Base-by-base conservation (phyloP, 2,888 invertebrate genomes). In the Hirtodrosophila histrioides region DNA sequence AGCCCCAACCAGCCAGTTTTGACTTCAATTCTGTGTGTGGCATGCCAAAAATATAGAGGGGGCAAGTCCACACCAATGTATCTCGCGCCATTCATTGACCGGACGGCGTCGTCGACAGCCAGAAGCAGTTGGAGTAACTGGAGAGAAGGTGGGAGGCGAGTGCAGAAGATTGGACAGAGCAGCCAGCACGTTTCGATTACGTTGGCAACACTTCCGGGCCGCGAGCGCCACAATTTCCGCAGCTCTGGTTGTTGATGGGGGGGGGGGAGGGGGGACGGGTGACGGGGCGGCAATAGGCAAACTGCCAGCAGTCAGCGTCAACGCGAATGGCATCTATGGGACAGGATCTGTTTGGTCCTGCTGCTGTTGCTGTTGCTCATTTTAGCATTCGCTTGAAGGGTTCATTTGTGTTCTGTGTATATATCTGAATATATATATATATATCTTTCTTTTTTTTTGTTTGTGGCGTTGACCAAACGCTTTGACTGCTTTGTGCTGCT, bases 161-260 rank as follows among this genome's bases (percentile, higher is more conserved):
- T 24, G 39, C 57, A 8, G 54, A 31, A 73, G 64, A 46, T 35
- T 27, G 27, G 27, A 27, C 41, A 31, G 33, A 54, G 60, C 54
- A 65, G 64, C 58, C 63, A 74, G 77, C 77, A 82, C 77, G 75
- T 82, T 82, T 85, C 86, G 86, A 85, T 82, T 82, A 82, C 77
- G 82, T 82, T 82, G 85, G 72, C 82, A 82, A 82, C 82, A 82
- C 82, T 82, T 82, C 85, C 82, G 82, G 76, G 69, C 86, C 79
- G 85, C 86, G 79, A 85, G 81, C 79, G 67, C 77, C 86, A 82
- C 83, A 82, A 82, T 82, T 82, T 82, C 82, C 82, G 82, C 53
- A 58, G 68, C 55, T 29, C 56, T 64, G 37, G 45, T 48, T 37
- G 31, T 9, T 5, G 43, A 44, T 39, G 31, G 31, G 31, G 4